These are phyloP conservation scores for Dione vanillae DNA, from an alignment of 2,888 invertebrate genomes.

Conservation along the genomic window DNA sequence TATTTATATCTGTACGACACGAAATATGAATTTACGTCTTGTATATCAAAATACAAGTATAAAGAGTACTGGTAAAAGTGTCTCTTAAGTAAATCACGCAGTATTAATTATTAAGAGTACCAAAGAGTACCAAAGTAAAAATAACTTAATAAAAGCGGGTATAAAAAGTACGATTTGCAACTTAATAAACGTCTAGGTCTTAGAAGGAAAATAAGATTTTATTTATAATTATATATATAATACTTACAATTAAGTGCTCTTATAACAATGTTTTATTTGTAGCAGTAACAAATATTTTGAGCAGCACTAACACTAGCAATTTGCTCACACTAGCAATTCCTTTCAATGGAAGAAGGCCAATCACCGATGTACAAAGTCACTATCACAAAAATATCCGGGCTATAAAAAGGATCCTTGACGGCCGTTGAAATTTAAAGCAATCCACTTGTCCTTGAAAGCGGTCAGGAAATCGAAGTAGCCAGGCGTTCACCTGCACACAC, in stretches of 20 bases:
- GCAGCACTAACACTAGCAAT: constrained; percentile 45
- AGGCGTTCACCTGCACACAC: constrained; percentile 69
- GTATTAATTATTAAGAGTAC: background rate
- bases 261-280: constrained; percentile 28
- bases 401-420: constrained; percentile 50
- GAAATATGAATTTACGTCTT: background rate
- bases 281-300: constrained; percentile 36
- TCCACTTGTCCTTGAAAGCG: constrained; percentile 64
- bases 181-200: background rate
- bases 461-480: constrained; percentile 62
- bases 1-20: background rate
- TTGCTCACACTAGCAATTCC: constrained; percentile 37
- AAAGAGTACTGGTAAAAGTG: background rate
- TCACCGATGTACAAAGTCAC: constrained; percentile 53
- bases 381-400: constrained; percentile 48
- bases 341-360: constrained; percentile 36
- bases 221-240: constrained; percentile 8
- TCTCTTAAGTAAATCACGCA: background rate
- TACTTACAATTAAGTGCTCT: constrained; percentile 44
- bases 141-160: background rate
- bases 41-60: background rate
- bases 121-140: background rate
- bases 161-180: background rate
- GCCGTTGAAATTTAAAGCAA: constrained; percentile 54
- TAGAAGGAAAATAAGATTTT: background rate